Conservation (phyloP, 2,797 vertebrate genomes). For the Oryzias sinensis region DNA sequence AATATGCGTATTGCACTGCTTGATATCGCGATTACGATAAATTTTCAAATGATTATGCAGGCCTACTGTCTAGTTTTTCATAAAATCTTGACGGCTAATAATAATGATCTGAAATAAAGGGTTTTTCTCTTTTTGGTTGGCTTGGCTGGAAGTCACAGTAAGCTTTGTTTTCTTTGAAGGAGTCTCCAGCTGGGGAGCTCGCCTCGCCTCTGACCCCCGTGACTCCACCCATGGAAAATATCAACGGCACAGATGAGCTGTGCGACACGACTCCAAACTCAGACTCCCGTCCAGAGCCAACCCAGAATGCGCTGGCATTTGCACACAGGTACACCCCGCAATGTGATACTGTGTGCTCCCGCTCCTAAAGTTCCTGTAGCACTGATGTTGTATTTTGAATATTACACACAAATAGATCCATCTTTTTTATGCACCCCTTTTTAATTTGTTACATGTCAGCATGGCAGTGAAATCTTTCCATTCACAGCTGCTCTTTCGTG, state of each 20-base stretch:
- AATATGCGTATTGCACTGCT: too few relatives aligned
- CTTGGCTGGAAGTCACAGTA: slow-evolving; percentile 1
- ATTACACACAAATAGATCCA: slow-evolving; percentile 6
- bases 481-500: slow-evolving; percentile 68
- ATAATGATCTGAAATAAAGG: not conserved
- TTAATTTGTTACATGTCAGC: slow-evolving; percentile 44
- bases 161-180: slow-evolving; percentile 70
- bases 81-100: not conserved
- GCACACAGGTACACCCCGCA: slow-evolving; percentile 86
- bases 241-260: slow-evolving; percentile 93
- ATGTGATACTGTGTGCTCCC: slow-evolving; percentile 14
- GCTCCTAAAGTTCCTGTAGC: slow-evolving; percentile 10
- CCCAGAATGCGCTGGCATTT: slow-evolving; percentile 92
- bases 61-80: too few relatives aligned
- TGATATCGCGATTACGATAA: too few relatives aligned
- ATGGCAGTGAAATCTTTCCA: slow-evolving; percentile 45
- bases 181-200: slow-evolving; percentile 93
- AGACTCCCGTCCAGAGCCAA: slow-evolving; percentile 87
- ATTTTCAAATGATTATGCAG: too few relatives aligned
- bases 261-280: slow-evolving; percentile 88
- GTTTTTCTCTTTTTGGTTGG: not conserved
- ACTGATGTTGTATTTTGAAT: slow-evolving; percentile 3
- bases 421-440: slow-evolving; percentile 23
- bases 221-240: slow-evolving; percentile 86
- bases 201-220: slow-evolving; percentile 92